Evolutionary conservation across 1,140 invertebrate species (phyloP).

Genomic region (Maconellicoccus hirsutus): DNA sequence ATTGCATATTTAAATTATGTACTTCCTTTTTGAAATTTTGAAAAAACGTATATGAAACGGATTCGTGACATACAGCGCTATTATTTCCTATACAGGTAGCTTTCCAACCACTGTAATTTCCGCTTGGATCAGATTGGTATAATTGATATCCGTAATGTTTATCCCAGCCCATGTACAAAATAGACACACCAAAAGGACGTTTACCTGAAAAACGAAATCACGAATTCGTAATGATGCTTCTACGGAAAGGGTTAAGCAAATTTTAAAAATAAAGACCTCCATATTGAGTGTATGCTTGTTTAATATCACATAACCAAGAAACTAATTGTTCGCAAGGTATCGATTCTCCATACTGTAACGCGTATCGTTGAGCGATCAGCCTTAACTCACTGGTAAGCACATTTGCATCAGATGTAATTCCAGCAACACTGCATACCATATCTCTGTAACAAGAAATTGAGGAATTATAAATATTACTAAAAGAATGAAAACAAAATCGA

Average conservation of each 20-base stretch:
- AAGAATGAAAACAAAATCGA: too few species aligned
- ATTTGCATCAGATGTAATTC: constrained; percentile 99
- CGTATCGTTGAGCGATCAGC: constrained; percentile 85
- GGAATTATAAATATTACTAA: neutral
- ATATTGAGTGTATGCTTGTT: constrained; percentile 98
- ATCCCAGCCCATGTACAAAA: constrained; percentile 99
- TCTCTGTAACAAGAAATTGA: constrained; percentile 47
- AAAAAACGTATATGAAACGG: too few species aligned
- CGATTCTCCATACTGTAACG: constrained; percentile 91
- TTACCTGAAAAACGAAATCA: constrained; percentile 45
- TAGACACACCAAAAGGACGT: constrained; percentile 94
- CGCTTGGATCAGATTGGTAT: constrained; percentile 98
- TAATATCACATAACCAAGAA: constrained; percentile 93
- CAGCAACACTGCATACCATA: constrained; percentile 97
- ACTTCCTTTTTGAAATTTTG: neutral
- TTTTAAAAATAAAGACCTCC: constrained; percentile 53
- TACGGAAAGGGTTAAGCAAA: too few species aligned
- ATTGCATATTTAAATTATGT: too few species aligned
- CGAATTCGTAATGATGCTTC: constrained; percentile 11
- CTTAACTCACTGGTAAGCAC: constrained; percentile 94
- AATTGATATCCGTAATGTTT: constrained; percentile 97
- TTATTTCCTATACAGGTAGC: constrained; percentile 99
- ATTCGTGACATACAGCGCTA: constrained; percentile 67
- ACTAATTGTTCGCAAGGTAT: constrained; percentile 98
- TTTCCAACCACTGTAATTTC: constrained; percentile 99